Base-by-base conservation (phyloP, 1,140 invertebrate species). In the Ceratina calcarata region DNA sequence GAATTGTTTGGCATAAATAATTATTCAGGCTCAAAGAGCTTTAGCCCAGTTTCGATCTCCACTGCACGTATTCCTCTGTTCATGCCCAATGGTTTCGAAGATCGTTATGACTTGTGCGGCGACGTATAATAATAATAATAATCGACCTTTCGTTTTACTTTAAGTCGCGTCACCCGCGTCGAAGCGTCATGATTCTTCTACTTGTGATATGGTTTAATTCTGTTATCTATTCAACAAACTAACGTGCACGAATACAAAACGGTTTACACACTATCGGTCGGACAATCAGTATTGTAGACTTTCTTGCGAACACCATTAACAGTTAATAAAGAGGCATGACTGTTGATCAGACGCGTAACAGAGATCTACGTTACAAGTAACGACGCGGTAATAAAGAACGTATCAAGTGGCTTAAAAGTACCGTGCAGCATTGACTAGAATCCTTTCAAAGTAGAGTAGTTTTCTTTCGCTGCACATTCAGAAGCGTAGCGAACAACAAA, bases 401-500 rank as follows among this genome's bases (percentile, higher is more conserved):
- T 45, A 45, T 45, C 37, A 10, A 45, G 37, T 10, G 37, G 37
- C 37, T 45, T 45, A 45, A 45, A 45, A 45, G 6, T 45, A 45
- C 37, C 37, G 37, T 45, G 37, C 37, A 45, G 37, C 37, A 45
- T 45, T 45, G 37, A 45, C 37, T 45, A 45, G 37, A 45, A 45
- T 45, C 37, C 37, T 3, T 45, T 45, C 3, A 10, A 10, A 45
- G 6, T 8, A 45, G 37, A 45, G 37, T 45, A 45, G 37, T 45
- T 45, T 45, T 45, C 37, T 45, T 6, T 45, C 37, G 37, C 37
- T 45, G 37, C 37, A 45, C 37, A 10, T 45, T 45, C 37, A 45
- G 32, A 57, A 65, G 55, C 70, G 57, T 18, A 60, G 15, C 71
- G 45, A 73, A 15, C 22, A 73, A 55, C 53, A 37, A 73, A 73